Evolutionary conservation across 23 tunicate genomes (phyloP), one percentile per base, ranked within the genome.

Genomic region (Trididemnum nubilum): DNA sequence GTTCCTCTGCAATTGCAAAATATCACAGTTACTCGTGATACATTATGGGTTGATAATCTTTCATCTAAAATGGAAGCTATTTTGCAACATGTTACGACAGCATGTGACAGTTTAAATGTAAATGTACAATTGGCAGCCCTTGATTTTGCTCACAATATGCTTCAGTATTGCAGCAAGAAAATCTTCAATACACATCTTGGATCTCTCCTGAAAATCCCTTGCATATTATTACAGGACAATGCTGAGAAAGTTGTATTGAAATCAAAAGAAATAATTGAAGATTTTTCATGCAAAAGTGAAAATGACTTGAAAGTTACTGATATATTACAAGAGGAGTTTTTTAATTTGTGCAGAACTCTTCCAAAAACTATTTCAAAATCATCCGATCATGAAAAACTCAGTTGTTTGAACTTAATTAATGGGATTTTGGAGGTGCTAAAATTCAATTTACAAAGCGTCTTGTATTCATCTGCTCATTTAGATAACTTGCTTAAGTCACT

Each of bases 191-290:
- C 15, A 23, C 38, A 52, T 33, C 33, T 58, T 33, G 52, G 50
- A 29, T 40, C 66, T 36, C 71, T 91, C 27, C 22, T 91, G 26
- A 72, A 86, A 57, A 80, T 86, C 2, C 84, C 90, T 1, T 36
- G 88, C 34, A 86, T 61, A 39, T 76, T 86, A 35, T 57, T 91
- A 51, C 73, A 86, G 86, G 97, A 86, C 59, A 79, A 76, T 26
- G 40, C 38, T 9, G 72, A 37, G 33, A 18, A 77, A 27, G 66
- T 86, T 34, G 24, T 28, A 22, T 26, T 58, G 35, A 28, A 9
- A 81, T 50, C 85, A 26, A 66, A 22, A 5, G 12, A 76, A 34
- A 22, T 82, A 2, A 44, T 86, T 2, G 65, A 86, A 33, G 9
- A 70, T 2, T 83, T 83, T 82, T 64, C 87, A 9, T 3, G 23